Evolutionary conservation across 1,140 invertebrate species (phyloP), one percentile per base, ranked within the genome.

Genomic region (Eciton burchellii): DNA sequence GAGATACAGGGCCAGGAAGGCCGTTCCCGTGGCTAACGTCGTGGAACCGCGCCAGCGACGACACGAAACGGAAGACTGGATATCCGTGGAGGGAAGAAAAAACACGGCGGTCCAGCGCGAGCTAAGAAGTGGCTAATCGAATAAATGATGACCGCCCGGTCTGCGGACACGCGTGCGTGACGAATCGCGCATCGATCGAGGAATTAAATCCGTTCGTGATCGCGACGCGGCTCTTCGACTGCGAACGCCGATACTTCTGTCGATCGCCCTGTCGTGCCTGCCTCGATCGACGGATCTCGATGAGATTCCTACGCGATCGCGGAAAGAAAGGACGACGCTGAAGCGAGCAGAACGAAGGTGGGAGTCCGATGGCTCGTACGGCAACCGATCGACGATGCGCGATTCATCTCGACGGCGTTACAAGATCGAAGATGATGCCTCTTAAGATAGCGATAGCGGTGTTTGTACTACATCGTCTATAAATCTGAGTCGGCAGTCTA

Each of bases 391-490:
- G n/a, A 57, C 24, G 43, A 47, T 14, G 26, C 63, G 12, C 59
- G 47, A 52, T 70, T 79, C 35, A 57, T 1, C 8, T 56, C 52
- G 49, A 9, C 65, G 52, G 19, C 54, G 45, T 84, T 65, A 68
- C 72, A 52, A 56, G 74, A 85, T 84, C 49, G 84, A 84, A 85
- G 82, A 85, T 59, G n/a, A n/a, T 49, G 77, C 16, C 65, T 84
- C n/a, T 52, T 57, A 57, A 72, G 52, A 56, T 21, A 56, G 26
- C 60, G 41, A 86, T 76, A n/a, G 54, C 26, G 54, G 59, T 87
- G 85, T 87, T 88, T 84, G 86, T 72, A 87, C 59, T 77, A 66
- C 77, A 77, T 86, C 74, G 52, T 86, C 82, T 87, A 87, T 88
- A 88, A 88, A 88, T 87, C 52, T 47, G 71, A 87, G 81, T 79